phyloP scores from a whole-genome alignment of 1,140 invertebrate species.

The Drepana arcuata region DNA sequence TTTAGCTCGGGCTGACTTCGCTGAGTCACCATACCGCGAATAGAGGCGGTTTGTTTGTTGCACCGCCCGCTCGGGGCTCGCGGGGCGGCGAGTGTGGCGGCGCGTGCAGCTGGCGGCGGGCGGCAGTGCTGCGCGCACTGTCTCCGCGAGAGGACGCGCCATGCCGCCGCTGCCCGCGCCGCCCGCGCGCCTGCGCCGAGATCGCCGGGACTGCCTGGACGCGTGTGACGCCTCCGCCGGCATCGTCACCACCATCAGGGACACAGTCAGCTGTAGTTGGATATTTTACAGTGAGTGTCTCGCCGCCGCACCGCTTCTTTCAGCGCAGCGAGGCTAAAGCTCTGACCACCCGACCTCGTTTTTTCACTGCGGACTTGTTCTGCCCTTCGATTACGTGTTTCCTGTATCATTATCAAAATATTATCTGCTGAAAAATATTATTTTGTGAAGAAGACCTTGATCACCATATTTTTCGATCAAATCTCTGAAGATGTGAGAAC shows the following conservation, averaged over 20 bases:
- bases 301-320: slow-evolving; percentile 5
- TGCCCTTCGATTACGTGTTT: slow-evolving; percentile 5
- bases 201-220: slow-evolving; percentile 55
- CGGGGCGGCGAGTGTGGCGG: slow-evolving; percentile 50
- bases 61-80: slow-evolving; percentile 68
- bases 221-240: slow-evolving; percentile 72
- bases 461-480: too few relatives aligned
- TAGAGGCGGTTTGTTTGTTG: slow-evolving; percentile 68
- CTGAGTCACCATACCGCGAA: slow-evolving; percentile 64
- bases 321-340: slow-evolving; percentile 12
- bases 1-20: slow-evolving; percentile 62
- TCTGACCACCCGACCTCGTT: slow-evolving; percentile 5
- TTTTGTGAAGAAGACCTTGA: too few relatives aligned
- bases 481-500: too few relatives aligned
- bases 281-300: slow-evolving; percentile 75
- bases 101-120: slow-evolving; percentile 39
- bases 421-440: too few relatives aligned
- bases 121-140: slow-evolving; percentile 47
- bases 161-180: slow-evolving; percentile 55
- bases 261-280: slow-evolving; percentile 75
- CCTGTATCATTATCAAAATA: neutral
- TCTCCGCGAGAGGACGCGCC: slow-evolving; percentile 42
- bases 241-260: slow-evolving; percentile 72
- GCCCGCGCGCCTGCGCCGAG: slow-evolving; percentile 56
- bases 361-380: slow-evolving; percentile 13